These are phyloP conservation scores for Rotaria sp. DNA, from an alignment of 2,888 invertebrate genomes.

Conservation along the genomic window DNA sequence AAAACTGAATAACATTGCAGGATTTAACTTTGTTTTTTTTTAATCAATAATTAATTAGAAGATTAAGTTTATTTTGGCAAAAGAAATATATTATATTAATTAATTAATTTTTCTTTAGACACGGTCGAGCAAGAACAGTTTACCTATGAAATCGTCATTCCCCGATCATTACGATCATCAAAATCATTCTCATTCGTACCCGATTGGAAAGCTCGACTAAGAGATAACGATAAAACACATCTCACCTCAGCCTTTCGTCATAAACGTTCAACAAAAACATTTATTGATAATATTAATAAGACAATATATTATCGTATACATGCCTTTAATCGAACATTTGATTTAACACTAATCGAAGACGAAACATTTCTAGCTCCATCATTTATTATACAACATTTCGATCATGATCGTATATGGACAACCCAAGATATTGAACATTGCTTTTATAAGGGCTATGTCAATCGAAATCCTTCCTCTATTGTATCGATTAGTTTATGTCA, in stretches of 20 bases:
- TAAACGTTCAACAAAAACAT: not conserved
- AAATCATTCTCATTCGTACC: not conserved
- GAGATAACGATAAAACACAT: not conserved
- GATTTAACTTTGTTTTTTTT: too few relatives aligned
- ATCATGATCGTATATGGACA: not conserved
- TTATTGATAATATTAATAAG: not conserved
- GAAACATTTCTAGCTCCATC: not conserved
- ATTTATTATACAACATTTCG: not conserved
- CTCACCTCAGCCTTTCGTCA: not conserved
- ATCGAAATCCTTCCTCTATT: not conserved
- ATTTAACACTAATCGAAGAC: not conserved
- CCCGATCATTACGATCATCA: not conserved
- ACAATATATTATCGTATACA: not conserved
- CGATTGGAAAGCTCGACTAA: not conserved
- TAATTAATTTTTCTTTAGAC: not conserved
- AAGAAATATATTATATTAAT: not conserved
- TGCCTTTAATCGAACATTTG: conserved; percentile 24
- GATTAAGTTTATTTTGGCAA: too few relatives aligned
- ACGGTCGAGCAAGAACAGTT: conserved; percentile 1
- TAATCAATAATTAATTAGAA: too few relatives aligned
- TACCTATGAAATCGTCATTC: conserved; percentile 13
- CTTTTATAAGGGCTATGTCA: not conserved
- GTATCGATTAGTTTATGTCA: not conserved
- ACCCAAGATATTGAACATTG: conserved; percentile 6
- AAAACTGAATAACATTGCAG: not conserved